Evolutionary conservation across 2,888 invertebrate genomes (phyloP).

Genomic region (Eupithecia centaureata): DNA sequence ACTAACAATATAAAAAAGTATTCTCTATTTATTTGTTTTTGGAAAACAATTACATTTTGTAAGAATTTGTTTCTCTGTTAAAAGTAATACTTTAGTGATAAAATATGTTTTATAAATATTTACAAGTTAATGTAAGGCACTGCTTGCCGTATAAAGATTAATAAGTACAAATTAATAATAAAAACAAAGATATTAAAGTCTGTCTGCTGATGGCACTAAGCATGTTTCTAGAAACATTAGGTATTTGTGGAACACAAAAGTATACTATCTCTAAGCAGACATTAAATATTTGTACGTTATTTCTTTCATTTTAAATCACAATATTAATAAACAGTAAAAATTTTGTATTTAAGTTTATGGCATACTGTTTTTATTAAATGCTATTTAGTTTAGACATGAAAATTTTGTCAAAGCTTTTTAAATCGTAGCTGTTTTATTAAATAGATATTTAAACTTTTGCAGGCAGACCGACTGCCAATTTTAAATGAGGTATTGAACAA

Average conservation of each 20-base stretch:
- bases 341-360: conserved; percentile 52
- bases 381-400: conserved; percentile 37
- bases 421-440: not conserved
- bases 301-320: conserved; percentile 69
- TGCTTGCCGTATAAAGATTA: conserved; percentile 66
- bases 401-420: not conserved
- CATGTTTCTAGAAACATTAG: conserved; percentile 69
- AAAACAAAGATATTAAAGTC: conserved; percentile 71
- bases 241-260: conserved; percentile 67
- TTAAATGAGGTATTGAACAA: not conserved
- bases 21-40: conserved; percentile 74
- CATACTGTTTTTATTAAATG: conserved; percentile 56
- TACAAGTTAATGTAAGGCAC: conserved; percentile 80
- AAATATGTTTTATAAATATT: conserved; percentile 65
- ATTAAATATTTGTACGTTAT: conserved; percentile 75
- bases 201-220: conserved; percentile 79
- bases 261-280: conserved; percentile 75
- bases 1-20: conserved; percentile 71
- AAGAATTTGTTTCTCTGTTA: conserved; percentile 69
- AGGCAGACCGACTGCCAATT: not conserved
- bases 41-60: conserved; percentile 71
- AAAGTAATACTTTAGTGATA: conserved; percentile 63
- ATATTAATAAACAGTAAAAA: conserved; percentile 50
- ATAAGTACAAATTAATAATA: conserved; percentile 79
- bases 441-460: not conserved